Evolutionary conservation across 2,797 vertebrate species (phyloP), one percentile per base, ranked within the genome.

Genomic region (Danio albolineatus): DNA sequence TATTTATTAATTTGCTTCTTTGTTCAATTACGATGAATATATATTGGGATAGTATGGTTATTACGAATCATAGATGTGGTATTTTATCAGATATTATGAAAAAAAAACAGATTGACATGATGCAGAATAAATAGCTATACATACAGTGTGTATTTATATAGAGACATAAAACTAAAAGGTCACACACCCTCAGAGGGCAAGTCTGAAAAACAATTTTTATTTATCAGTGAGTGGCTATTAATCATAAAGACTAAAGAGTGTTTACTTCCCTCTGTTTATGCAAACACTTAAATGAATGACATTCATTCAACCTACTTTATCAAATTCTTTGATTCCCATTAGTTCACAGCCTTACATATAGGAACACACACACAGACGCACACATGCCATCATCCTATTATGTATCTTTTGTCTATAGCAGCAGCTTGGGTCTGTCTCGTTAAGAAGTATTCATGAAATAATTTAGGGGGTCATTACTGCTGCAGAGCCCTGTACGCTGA

Each of bases 401-500:
- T 38, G 54, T 28, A 53, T 70, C n/a, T 70, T 17, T 44, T 72
- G 19, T 21, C 17, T 51, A 41, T 62, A 53, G 48, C 19, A 38
- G 48, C 39, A 64, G 61, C 17, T 51, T 73, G 69, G 17, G 36
- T 62, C 44, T 39, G 46, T 79, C 48, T 54, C 13, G 1, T 66
- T 67, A 66, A 16, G 19, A 66, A 76, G 49, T 19, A 10, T 46
- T 48, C 75, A 66, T 57, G 13, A 48, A 54, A 59, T 74, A 57
- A 75, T 66, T 64, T 44, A 79, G 17, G 13, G 49, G 54, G 17
- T 66, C 53, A 80, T 57, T 65, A 75, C n/a, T 56, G 28, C 59
- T 72, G 16, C 53, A 13, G 14, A 61, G 56, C n/a, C 43, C 28
- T 78, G 17, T 28, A 56, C 62, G 60, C 69, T 79, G 57, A 65